Conservation (phyloP, 2,888 invertebrate species). For the Lucinisca nassula region DNA sequence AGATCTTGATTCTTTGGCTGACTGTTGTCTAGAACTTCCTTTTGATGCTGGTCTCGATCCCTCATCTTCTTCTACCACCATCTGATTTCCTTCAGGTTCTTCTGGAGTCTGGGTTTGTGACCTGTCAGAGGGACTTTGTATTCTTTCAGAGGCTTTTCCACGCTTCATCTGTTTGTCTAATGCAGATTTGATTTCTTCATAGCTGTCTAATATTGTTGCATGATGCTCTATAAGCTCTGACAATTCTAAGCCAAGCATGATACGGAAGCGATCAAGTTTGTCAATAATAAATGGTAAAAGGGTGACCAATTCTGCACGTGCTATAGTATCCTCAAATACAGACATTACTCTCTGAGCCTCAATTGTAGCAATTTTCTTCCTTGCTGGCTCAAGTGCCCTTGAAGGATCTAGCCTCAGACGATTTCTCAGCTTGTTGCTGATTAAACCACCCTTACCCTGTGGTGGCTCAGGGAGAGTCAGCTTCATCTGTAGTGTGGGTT, state of each 20-base stretch:
- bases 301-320: slow-evolving; percentile 83
- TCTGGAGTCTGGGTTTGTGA: slow-evolving; percentile 31
- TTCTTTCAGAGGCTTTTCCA: slow-evolving; percentile 30
- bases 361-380: slow-evolving; percentile 87
- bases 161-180: slow-evolving; percentile 76
- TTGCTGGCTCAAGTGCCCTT: slow-evolving; percentile 86
- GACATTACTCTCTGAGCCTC: slow-evolving; percentile 88
- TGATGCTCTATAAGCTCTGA: slow-evolving; percentile 83
- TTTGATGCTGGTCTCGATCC: slow-evolving; percentile 23
- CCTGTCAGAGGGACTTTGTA: slow-evolving; percentile 10
- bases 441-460: slow-evolving; percentile 53
- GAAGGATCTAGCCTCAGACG: slow-evolving; percentile 84
- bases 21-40: slow-evolving; percentile 8
- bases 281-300: slow-evolving; percentile 84
- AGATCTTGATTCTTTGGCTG: not conserved
- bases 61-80: slow-evolving; percentile 52
- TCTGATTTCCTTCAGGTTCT: slow-evolving; percentile 57
- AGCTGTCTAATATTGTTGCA: slow-evolving; percentile 80
- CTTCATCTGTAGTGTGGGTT: slow-evolving; percentile 81
- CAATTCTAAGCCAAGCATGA: slow-evolving; percentile 84
- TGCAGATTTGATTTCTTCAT: slow-evolving; percentile 81
- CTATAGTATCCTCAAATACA: slow-evolving; percentile 86
- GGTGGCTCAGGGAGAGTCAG: slow-evolving; percentile 72
- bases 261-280: slow-evolving; percentile 83
- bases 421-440: slow-evolving; percentile 66